Evolutionary conservation across 2,888 invertebrate species (phyloP).

Genomic region (Oligia strigilis): DNA sequence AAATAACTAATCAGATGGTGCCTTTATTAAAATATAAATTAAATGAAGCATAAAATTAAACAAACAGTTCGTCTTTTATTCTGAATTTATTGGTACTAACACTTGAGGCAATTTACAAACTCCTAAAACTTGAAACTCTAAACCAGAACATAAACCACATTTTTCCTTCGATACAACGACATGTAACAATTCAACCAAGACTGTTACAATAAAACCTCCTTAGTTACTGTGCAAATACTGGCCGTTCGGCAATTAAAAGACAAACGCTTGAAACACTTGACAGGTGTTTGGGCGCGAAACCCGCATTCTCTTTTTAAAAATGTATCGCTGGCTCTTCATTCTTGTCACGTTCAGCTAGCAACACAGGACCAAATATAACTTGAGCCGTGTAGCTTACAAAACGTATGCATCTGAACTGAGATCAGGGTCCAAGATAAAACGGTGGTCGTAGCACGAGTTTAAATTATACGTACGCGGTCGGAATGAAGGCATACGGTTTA

Average conservation of each 20-base stretch:
- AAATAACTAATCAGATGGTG: no score
- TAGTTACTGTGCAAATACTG: slow-evolving; percentile 67
- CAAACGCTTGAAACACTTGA: slow-evolving; percentile 75
- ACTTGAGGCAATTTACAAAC: background rate
- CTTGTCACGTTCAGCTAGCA: slow-evolving; percentile 79
- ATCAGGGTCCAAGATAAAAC: slow-evolving; percentile 52
- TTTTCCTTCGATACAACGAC: slow-evolving; percentile 5
- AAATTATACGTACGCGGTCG: slow-evolving; percentile 68
- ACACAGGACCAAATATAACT: slow-evolving; percentile 66
- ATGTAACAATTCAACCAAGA: slow-evolving; percentile 30
- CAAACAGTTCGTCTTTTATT: no score
- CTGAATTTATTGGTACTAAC: no score
- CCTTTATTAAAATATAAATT: background rate
- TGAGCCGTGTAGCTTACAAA: slow-evolving; percentile 67
- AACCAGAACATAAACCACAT: slow-evolving; percentile 9
- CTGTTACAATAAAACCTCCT: slow-evolving; percentile 54
- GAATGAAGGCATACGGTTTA: slow-evolving; percentile 67
- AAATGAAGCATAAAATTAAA: background rate
- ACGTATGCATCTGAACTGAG: slow-evolving; percentile 41
- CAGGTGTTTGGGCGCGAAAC: slow-evolving; percentile 82
- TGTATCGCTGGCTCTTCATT: slow-evolving; percentile 73
- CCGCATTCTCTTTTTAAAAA: slow-evolving; percentile 83
- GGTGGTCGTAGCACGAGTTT: slow-evolving; percentile 66
- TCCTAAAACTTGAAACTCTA: slow-evolving; percentile 14
- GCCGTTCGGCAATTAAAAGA: slow-evolving; percentile 69